These are phyloP conservation scores for Heterocephalus glaber DNA, from an alignment of 2,113 vertebrate species.

Conservation along the genomic window DNA sequence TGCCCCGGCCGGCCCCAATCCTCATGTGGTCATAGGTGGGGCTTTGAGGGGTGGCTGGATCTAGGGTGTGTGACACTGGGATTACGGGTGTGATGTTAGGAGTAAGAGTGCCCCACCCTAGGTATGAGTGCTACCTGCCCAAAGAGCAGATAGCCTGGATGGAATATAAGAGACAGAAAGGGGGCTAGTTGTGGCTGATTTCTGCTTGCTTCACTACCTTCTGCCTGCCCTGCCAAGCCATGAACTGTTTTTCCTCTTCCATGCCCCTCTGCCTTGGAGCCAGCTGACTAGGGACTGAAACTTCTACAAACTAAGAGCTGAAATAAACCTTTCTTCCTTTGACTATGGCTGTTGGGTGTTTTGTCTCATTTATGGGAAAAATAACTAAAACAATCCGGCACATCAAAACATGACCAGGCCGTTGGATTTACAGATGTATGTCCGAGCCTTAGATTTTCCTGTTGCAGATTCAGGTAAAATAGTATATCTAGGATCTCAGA, in stretches of 20 bases:
- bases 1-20: not conserved
- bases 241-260: not conserved
- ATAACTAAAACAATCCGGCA: not conserved
- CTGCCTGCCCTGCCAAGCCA: not conserved
- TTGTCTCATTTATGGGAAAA: not conserved
- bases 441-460: not conserved
- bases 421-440: not conserved
- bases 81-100: not conserved
- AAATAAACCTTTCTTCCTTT: not conserved
- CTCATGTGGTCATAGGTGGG: not conserved
- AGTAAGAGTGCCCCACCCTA: no score
- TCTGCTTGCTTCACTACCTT: not conserved
- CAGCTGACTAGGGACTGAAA: not conserved
- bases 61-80: not conserved
- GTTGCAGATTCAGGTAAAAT: not conserved
- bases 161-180: not conserved
- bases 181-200: not conserved
- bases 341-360: not conserved
- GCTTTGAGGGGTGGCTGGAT: not conserved
- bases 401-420: not conserved
- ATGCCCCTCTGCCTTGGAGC: not conserved
- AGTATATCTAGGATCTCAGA: not conserved
- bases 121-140: not conserved
- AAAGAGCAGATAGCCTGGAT: not conserved
- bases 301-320: not conserved